A percentile compares a stretch with the other conserved stretches of the same genome.
phyloP scores from a whole-genome alignment of 1,140 invertebrate species.

The Drosophila pruinosa region DNA sequence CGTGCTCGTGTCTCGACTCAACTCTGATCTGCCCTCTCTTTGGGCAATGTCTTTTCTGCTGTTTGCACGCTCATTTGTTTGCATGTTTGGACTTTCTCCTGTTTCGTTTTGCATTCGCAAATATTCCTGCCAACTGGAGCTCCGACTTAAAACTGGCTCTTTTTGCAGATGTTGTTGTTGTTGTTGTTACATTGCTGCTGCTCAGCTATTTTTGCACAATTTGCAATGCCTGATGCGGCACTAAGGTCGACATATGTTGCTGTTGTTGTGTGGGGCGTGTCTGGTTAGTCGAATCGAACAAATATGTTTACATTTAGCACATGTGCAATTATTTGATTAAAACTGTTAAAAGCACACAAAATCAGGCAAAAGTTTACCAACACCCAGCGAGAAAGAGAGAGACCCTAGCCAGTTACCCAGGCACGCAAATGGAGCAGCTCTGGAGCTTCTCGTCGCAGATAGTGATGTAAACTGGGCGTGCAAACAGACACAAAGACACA shows the following conservation, averaged over 20 bases:
- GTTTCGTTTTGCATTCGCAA: conserved; percentile 82
- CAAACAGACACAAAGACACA: conserved; percentile 55
- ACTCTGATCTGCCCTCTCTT: background rate
- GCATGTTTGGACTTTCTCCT: conserved; percentile 83
- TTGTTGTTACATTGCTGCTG: conserved; percentile 33
- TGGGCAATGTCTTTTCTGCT: conserved; percentile 59
- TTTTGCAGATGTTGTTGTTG: conserved; percentile 9
- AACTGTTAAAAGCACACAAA: conserved; percentile 83
- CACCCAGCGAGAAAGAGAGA: conserved; percentile 39
- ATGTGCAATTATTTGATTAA: conserved; percentile 83
- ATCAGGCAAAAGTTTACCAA: conserved; percentile 82
- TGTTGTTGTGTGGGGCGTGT: conserved; percentile 64
- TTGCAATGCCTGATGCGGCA: conserved; percentile 44
- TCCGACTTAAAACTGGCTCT: conserved; percentile 43
- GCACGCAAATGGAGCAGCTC: conserved; percentile 73
- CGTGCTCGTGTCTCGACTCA: conserved; percentile 13
- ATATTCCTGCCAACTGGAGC: conserved; percentile 76
- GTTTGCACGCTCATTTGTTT: conserved; percentile 83
- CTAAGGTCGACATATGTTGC: conserved; percentile 18
- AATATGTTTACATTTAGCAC: conserved; percentile 83
- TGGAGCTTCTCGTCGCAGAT: conserved; percentile 58
- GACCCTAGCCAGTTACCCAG: conserved; percentile 4
- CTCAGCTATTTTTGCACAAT: conserved; percentile 72
- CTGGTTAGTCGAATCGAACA: conserved; percentile 82
- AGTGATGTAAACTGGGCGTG: conserved; percentile 76